Evolutionary conservation across 2,797 vertebrate genomes (phyloP).

Genomic region (Thamnophis elegans): DNA sequence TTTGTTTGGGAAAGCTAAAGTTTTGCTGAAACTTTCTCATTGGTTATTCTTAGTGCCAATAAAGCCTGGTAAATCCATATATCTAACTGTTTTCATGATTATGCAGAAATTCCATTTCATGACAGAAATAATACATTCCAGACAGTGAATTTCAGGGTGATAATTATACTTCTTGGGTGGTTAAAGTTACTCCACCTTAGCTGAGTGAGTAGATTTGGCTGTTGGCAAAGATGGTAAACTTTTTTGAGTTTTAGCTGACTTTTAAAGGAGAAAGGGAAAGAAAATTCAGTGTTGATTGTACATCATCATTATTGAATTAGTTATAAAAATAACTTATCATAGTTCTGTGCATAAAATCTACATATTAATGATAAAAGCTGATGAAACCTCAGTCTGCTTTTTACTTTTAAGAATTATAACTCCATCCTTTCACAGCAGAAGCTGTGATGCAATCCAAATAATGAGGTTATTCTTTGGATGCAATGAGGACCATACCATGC

Average conservation of each 20-base stretch:
- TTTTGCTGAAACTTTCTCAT: background rate
- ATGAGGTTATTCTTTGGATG: background rate
- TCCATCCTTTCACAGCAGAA: background rate
- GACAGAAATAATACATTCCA: conserved; percentile 52
- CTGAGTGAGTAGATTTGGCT: background rate
- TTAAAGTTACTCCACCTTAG: conserved; percentile 56
- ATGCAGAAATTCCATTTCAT: conserved; percentile 53
- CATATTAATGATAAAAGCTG: background rate
- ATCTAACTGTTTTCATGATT: conserved; percentile 47
- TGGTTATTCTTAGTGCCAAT: conserved; percentile 36
- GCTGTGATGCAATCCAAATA: background rate
- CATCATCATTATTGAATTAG: conserved; percentile 12
- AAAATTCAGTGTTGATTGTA: background rate
- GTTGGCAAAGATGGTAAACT: conserved; percentile 40
- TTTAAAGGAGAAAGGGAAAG: conserved; percentile 1
- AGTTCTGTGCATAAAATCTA: background rate
- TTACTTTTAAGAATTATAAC: background rate
- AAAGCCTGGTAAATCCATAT: conserved; percentile 52
- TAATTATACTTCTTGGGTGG: conserved; percentile 61
- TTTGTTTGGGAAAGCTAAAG: conserved; percentile 24
- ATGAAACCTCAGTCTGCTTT: background rate
- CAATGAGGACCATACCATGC: background rate
- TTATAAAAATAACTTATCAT: conserved; percentile 30
- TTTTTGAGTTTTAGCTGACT: conserved; percentile 30
- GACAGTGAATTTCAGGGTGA: conserved; percentile 54